Base-by-base conservation (phyloP, 2,888 invertebrate species). In the Sesia apiformis region DNA sequence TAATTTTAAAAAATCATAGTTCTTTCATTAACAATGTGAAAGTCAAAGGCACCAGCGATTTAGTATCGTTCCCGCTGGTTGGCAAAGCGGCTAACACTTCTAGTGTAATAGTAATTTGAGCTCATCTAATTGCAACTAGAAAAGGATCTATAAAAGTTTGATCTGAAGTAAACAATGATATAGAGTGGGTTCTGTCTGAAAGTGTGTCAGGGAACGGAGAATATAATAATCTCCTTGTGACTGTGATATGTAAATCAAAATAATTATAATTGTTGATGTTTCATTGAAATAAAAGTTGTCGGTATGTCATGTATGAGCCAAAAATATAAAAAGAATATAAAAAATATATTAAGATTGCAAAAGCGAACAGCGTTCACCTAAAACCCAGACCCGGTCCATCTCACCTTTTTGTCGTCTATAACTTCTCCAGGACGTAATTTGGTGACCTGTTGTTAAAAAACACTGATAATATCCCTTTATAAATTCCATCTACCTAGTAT, bases 401-500 rank as follows among this genome's bases (percentile, higher is more conserved):
- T 95, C 95, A 97, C 97, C 97, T 96, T 95, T 93, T 94, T 95
- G 86, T 97, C 97, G 91, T 96, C 96, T 91, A 96, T 89, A 87
- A 97, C 95, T 93, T 97, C 97, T 87, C 97, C 97, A 74, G 97
- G 97, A 76, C 97, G 96, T 90, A 97, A 95, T 93, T 96, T 95
- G 90, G 93, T 95, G 91, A 95, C 95, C 95, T 90, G 90, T 86
- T 84, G 78, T 85, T 81, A 84, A 81, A 88, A 85, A 87, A 88
- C 60, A 85, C 70, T 77, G 81, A 86, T 84, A 83, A 84, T 84
- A 78, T 72, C 78, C 80, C 81, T 76, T 69, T 63, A 65, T 60
- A 60, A 61, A 67, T 63, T 62, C 59, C 60, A 57, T 66, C 70
- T 76, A 76, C 80, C 79, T 80, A 81, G 38, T 64, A 66, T 83